These are phyloP conservation scores for Alcedo quadribrachys DNA, from an alignment of 2,797 vertebrate genomes.

Conservation along the genomic window DNA sequence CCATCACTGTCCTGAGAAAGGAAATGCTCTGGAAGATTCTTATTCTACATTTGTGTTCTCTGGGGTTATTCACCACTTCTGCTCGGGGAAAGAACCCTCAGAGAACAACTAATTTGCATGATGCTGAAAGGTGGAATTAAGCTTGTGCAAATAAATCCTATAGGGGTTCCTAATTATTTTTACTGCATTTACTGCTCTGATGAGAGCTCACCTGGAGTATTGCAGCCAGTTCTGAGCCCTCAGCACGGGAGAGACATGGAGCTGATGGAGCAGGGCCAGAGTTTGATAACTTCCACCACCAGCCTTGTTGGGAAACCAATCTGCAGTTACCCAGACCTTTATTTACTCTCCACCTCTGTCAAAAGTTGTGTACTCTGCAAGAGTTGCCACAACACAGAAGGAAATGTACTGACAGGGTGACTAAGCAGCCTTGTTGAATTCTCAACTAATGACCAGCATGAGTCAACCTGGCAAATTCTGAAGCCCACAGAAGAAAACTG, in stretches of 20 bases:
- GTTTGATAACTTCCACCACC: neutral
- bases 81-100: neutral
- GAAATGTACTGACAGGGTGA: neutral
- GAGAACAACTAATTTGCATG: neutral
- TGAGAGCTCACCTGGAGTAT: too few species aligned
- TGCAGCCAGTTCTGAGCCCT: too few species aligned
- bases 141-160: neutral
- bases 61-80: neutral
- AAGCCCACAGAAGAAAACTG: neutral
- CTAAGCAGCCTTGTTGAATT: slow-evolving; percentile 17
- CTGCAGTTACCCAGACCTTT: neutral
- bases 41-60: neutral
- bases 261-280: too few species aligned
- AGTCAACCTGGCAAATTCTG: slow-evolving; percentile 8
- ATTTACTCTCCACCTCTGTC: neutral
- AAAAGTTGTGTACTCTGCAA: neutral
- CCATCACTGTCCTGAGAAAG: neutral
- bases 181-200: neutral
- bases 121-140: neutral
- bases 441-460: slow-evolving; percentile 22
- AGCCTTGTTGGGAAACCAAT: neutral
- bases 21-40: neutral
- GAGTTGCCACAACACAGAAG: neutral
- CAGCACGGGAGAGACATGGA: too few species aligned
- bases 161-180: neutral